Percentiles rank a stretch among this genome's conserved stretches.
Evolutionary conservation across 2,797 vertebrate genomes (phyloP).

Genomic region (Crax fasciolata): DNA sequence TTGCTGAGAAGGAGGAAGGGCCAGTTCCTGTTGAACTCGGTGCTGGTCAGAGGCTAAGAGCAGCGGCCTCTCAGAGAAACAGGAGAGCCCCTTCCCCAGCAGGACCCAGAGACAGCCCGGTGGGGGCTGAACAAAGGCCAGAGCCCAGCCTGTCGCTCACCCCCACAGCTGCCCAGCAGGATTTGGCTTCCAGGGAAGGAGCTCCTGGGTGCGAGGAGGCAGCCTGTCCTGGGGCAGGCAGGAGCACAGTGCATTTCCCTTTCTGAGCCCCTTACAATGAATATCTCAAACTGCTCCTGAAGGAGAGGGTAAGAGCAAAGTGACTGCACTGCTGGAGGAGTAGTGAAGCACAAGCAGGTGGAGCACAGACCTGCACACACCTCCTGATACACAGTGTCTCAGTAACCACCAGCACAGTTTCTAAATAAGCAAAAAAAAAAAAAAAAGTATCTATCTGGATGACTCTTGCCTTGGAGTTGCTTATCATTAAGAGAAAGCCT

Average conservation of each 20-base stretch:
- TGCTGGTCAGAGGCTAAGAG: background rate
- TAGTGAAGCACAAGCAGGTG: background rate
- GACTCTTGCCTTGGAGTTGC: background rate
- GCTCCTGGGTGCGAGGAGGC: background rate
- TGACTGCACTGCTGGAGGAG: background rate
- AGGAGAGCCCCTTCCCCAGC: background rate
- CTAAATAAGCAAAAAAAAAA: background rate
- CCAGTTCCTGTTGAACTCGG: background rate
- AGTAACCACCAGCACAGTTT: background rate
- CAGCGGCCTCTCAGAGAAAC: background rate
- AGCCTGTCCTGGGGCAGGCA: background rate
- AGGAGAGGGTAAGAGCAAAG: background rate
- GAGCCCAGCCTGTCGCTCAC: background rate
- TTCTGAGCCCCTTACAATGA: background rate
- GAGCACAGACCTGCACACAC: background rate
- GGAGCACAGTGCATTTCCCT: background rate
- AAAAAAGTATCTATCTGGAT: background rate
- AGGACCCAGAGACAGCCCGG: background rate
- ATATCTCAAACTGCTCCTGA: background rate
- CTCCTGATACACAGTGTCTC: background rate
- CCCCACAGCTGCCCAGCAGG: slow-evolving; percentile 5
- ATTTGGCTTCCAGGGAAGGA: slow-evolving; percentile 1
- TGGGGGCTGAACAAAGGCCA: background rate
- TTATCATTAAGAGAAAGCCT: background rate
- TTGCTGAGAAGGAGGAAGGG: background rate